Evolutionary conservation across 2,888 invertebrate genomes (phyloP).

Genomic region (Stramonita haemastoma): DNA sequence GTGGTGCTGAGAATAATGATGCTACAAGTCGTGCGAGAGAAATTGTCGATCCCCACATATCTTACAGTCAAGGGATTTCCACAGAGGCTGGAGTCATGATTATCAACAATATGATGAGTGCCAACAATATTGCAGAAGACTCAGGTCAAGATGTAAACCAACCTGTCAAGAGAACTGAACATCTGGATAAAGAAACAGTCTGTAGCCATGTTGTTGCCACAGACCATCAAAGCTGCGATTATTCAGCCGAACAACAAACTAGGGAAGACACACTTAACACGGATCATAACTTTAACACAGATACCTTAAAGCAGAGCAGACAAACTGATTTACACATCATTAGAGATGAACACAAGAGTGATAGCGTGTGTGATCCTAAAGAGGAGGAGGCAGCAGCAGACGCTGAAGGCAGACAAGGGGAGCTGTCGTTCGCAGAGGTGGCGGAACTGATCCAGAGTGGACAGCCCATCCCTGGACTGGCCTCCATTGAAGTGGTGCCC

Average conservation of each 20-base stretch:
- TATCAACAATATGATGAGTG: not conserved
- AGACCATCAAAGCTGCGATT: too few relatives aligned
- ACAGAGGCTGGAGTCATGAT: not conserved
- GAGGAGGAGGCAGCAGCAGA: not conserved
- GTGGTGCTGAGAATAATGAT: too few relatives aligned
- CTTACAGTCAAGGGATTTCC: not conserved
- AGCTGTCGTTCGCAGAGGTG: conserved; percentile 54
- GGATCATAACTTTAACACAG: not conserved
- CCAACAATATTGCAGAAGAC: not conserved
- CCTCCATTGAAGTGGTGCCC: conserved; percentile 54
- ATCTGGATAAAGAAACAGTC: too few relatives aligned
- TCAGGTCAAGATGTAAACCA: not conserved
- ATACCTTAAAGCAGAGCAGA: too few relatives aligned
- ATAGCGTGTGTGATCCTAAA: not conserved
- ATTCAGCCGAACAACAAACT: too few relatives aligned
- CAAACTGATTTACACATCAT: too few relatives aligned
- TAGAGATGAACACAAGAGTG: not conserved
- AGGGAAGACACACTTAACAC: too few relatives aligned
- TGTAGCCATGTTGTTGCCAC: too few relatives aligned
- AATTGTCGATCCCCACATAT: not conserved
- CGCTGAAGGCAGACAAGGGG: conserved; percentile 1
- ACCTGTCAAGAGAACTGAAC: too few relatives aligned
- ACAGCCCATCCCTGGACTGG: conserved; percentile 53
- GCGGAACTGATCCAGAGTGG: conserved; percentile 57
- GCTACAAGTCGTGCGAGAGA: too few relatives aligned